A percentile compares a stretch with the other conserved stretches of the same genome.
These are phyloP conservation scores for Agrotis segetum DNA, from an alignment of 2,888 invertebrate species.

Conservation along the genomic window DNA sequence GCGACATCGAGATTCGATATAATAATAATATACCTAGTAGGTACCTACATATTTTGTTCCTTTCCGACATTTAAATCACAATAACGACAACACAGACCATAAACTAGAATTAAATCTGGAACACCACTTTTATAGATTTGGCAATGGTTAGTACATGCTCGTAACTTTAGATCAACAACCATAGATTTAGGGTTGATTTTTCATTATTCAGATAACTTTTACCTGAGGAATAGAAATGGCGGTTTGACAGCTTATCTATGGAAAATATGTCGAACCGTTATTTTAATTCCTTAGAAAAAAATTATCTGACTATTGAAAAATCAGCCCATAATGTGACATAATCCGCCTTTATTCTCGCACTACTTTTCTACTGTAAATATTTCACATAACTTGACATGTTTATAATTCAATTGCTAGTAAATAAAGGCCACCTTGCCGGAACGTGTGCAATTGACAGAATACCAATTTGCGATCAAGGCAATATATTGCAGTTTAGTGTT, in stretches of 20 bases:
- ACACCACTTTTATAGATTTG: conserved; percentile 59
- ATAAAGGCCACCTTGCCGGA: conserved; percentile 1
- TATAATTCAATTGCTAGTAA: neutral
- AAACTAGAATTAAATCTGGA: conserved; percentile 56
- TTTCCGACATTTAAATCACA: conserved; percentile 57
- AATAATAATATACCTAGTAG: too few relatives aligned
- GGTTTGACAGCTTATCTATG: too few relatives aligned
- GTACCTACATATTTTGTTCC: too few relatives aligned
- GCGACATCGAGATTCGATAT: conserved; percentile 33
- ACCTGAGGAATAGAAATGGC: too few relatives aligned
- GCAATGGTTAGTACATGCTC: conserved; percentile 35
- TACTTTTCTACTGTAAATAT: neutral
- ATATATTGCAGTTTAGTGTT: conserved; percentile 40
- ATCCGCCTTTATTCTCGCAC: conserved; percentile 26
- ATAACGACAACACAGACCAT: conserved; percentile 39
- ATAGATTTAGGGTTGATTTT: too few relatives aligned
- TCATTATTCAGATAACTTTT: too few relatives aligned
- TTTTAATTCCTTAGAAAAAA: too few relatives aligned
- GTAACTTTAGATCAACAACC: conserved; percentile 34
- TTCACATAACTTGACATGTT: neutral
- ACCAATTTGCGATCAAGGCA: conserved; percentile 38
- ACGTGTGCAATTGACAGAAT: conserved; percentile 46
- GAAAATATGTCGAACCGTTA: too few relatives aligned
- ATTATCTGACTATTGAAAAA: too few relatives aligned
- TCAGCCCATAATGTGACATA: conserved; percentile 24